phyloP scores from a whole-genome alignment of 2,888 invertebrate genomes.

The Pseudococcus longispinus region DNA sequence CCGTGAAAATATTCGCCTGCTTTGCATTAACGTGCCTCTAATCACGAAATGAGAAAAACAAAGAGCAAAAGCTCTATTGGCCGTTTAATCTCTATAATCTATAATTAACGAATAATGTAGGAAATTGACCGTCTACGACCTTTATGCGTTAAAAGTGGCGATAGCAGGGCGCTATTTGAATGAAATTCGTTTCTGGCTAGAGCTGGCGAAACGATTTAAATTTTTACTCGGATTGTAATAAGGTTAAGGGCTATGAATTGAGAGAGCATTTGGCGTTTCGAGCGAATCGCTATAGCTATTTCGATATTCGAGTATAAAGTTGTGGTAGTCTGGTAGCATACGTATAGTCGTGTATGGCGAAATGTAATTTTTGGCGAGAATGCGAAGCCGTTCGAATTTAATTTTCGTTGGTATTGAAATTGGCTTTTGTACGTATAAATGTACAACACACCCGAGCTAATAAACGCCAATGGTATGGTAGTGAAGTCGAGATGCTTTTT shows the following conservation, averaged over 20 bases:
- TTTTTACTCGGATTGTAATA: conserved; percentile 1
- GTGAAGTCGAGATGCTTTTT: not conserved
- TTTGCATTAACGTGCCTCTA: not conserved
- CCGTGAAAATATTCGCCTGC: conserved; percentile 11
- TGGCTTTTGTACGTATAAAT: not conserved
- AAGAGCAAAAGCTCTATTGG: not conserved
- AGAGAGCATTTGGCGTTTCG: not conserved
- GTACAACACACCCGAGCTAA: not conserved
- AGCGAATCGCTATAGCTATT: not conserved
- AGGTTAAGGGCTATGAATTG: not conserved
- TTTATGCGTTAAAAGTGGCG: conserved; percentile 18
- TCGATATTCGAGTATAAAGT: not conserved
- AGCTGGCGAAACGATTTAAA: not conserved
- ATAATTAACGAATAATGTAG: conserved; percentile 1
- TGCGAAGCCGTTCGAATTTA: conserved; percentile 17
- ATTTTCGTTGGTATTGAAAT: conserved; percentile 18
- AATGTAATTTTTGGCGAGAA: conserved; percentile 12
- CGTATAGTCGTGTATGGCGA: not conserved
- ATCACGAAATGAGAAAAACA: not conserved
- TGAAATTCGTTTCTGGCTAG: conserved; percentile 4
- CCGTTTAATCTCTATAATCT: conserved; percentile 22
- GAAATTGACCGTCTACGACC: conserved; percentile 27
- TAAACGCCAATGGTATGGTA: not conserved
- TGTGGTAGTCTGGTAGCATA: not conserved
- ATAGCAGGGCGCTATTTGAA: not conserved